Base-by-base conservation (phyloP, 2,797 vertebrate species). In the Tiaroga cobitis region DNA sequence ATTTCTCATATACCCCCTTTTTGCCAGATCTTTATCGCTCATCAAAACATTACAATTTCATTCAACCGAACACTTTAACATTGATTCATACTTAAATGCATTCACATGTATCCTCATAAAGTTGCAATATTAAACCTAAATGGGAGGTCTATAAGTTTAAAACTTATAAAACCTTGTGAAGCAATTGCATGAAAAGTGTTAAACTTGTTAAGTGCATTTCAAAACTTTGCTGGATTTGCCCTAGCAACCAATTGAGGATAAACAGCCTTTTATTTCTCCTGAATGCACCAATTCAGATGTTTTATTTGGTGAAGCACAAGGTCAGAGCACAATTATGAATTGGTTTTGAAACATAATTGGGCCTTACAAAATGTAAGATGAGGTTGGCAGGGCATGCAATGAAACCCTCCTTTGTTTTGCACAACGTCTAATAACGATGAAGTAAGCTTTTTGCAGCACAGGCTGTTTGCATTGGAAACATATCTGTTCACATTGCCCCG, bases 381-480 rank as follows among this genome's bases (percentile, higher is more conserved):
- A 68, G 65, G 70, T 86, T 81, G 61, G 70, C 43, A 84, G 59
- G 59, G 41, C 72, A 59, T 16, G 72, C 65, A 85, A 82, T 82
- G 75, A 87, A 79, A 68, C 61, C 73, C 43, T 70, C 67, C 75
- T 85, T 85, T 85, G 83, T 85, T 85, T 80, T 80, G 51, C 8
- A 39, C 59, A 80, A 80, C 4, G 80, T 72, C 59, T 75, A 79
- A 77, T 87, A 81, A 81, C 67, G 59, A 70, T 83, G 67, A 80
- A 84, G 81, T 81, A 34, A 68, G 61, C 32, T 61, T 81, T 86
- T 86, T 82, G 70, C 67, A 61, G 63, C 61, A 41, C 39, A 67
- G 85, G 59, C 73, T 80, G 81, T 86, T 81, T 81, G 80, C 83
- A 67, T 77, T 88, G 79, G 83, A 85, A 83, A 75, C 83, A 85